phyloP scores from a whole-genome alignment of 1,140 invertebrate genomes.

The Phymastichus coffea region DNA sequence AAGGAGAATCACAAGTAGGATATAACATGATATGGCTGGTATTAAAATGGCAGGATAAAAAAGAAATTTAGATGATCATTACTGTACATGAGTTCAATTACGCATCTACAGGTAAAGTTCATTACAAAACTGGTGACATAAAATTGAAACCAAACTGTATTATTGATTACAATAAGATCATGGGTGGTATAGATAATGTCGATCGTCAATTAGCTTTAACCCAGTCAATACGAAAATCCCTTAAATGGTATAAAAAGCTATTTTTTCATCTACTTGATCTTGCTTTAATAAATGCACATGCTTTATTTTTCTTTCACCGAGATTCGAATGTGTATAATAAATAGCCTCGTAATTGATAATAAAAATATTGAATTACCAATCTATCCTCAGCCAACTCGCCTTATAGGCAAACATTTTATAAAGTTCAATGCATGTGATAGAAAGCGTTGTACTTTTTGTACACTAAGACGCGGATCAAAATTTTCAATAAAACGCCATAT shows the following conservation, averaged over 20 bases:
- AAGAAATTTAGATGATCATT: slow-evolving; percentile 26
- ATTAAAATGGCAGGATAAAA: too few relatives aligned
- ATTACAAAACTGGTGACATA: slow-evolving; percentile 22
- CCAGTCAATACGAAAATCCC: too few relatives aligned
- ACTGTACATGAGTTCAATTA: too few relatives aligned
- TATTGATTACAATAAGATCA: slow-evolving; percentile 40
- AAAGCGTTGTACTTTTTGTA: neutral
- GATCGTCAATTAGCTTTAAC: slow-evolving; percentile 24
- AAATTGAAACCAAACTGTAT: too few relatives aligned
- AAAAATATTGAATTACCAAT: too few relatives aligned
- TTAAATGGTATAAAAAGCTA: too few relatives aligned
- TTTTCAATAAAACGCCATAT: neutral
- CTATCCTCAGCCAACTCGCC: neutral
- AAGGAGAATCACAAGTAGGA: too few relatives aligned
- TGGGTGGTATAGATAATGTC: slow-evolving; percentile 35
- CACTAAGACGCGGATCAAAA: neutral
- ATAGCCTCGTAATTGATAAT: neutral
- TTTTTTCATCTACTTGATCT: slow-evolving; percentile 32
- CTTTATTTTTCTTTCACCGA: slow-evolving; percentile 21
- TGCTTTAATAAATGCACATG: slow-evolving; percentile 13
- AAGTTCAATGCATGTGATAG: neutral
- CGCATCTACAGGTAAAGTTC: slow-evolving; percentile 20
- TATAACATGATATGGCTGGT: slow-evolving; percentile 13
- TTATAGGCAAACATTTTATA: slow-evolving; percentile 9
- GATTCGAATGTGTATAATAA: slow-evolving; percentile 13